Percentiles rank a stretch among this genome's conserved stretches.
Evolutionary conservation across 2,113 vertebrate species (phyloP).

Genomic region (Brachirus orientalis): DNA sequence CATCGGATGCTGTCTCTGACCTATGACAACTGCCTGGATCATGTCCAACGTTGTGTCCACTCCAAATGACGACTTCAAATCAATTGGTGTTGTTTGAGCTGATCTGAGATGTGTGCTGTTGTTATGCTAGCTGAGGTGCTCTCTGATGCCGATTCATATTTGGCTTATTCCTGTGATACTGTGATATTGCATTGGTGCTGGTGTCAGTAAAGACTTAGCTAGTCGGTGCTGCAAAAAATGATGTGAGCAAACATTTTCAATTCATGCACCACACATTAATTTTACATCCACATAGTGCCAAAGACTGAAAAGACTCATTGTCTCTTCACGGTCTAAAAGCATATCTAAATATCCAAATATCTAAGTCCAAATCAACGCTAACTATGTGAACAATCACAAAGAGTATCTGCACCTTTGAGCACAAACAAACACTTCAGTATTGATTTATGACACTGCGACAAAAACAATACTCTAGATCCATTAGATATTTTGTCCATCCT

Average conservation of each 20-base stretch:
- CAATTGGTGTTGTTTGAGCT: background rate
- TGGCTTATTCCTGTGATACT: background rate
- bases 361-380: background rate
- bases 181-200: too few relatives aligned
- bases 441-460: background rate
- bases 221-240: background rate
- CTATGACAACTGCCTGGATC: background rate
- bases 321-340: too few relatives aligned
- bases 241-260: too few relatives aligned
- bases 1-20: background rate
- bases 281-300: background rate
- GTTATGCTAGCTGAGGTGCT: background rate
- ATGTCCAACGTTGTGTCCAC: background rate
- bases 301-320: too few relatives aligned
- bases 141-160: background rate
- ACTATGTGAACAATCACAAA: background rate
- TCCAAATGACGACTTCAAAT: background rate
- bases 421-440: conserved; percentile 20
- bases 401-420: background rate
- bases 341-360: background rate
- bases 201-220: too few relatives aligned
- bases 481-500: background rate
- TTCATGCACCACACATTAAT: background rate
- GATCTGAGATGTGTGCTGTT: background rate
- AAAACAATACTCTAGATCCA: too few relatives aligned